Conservation (phyloP, 2,888 invertebrate genomes). For the Alviniconcha strummeri region DNA sequence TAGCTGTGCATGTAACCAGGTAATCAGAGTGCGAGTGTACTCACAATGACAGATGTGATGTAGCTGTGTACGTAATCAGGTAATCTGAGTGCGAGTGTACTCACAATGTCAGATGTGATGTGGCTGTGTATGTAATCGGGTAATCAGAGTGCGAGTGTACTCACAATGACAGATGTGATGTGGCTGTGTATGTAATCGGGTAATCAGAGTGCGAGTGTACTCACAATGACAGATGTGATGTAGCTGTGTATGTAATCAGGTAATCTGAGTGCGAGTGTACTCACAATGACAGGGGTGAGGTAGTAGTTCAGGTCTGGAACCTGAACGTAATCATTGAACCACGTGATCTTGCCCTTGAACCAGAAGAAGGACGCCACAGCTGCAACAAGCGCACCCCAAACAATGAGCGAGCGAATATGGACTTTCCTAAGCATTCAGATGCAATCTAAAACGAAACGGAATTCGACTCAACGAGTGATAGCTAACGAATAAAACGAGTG, state of each 20-base stretch:
- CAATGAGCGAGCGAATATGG: background rate
- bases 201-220: slow-evolving; percentile 44
- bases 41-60: too few species aligned
- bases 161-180: background rate
- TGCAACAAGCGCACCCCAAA: background rate
- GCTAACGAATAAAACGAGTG: too few species aligned
- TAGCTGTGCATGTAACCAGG: background rate
- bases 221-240: slow-evolving; percentile 85
- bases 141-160: background rate
- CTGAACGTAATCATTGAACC: slow-evolving; percentile 75
- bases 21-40: background rate
- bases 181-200: background rate
- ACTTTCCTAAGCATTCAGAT: too few species aligned
- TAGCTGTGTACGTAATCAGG: too few species aligned
- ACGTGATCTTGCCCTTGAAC: slow-evolving; percentile 75
- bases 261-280: slow-evolving; percentile 46
- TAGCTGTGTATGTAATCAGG: slow-evolving; percentile 78
- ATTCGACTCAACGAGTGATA: too few species aligned
- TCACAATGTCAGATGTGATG: slow-evolving; percentile 82
- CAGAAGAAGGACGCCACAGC: slow-evolving; percentile 83
- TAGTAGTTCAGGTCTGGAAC: slow-evolving; percentile 82
- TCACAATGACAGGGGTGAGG: slow-evolving; percentile 85
- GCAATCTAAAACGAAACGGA: too few species aligned
- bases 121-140: slow-evolving; percentile 78
- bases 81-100: too few species aligned